Base-by-base conservation (phyloP, 2,888 invertebrate species). In the Papilio elwesi region DNA sequence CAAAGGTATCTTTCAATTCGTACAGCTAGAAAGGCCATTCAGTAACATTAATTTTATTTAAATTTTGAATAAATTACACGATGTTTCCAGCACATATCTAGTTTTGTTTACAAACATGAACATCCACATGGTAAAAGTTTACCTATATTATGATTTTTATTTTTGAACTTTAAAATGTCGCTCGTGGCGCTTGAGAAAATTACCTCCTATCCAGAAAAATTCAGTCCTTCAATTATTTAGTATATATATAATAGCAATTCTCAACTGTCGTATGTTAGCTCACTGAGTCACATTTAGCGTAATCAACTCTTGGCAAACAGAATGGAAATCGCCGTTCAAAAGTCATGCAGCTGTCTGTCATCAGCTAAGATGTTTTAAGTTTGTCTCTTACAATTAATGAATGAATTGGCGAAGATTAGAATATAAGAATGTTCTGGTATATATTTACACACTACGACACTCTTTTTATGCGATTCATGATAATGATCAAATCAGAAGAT, bases 131-230 rank as follows among this genome's bases (percentile, higher is more conserved):
- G 59, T 68, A 68, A 67, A 64, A 68, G 62, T 57, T 63, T 16
- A 68, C 36, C 38, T 73, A 73, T 70, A 64, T 68, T 67, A 74
- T 38, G 59, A 64, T 49, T 26, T 26, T 26, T 26, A 26, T 26
- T 26, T 26, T 26, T 26, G 26, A 26, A 2, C 26, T 26, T 26
- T 51, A 6, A 11, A 52, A 52, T 16, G 16, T 10, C 16, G 5
- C 10, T n/a, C 13, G 15, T n/a, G 12, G 16, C 16, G 53, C 53
- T 53, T 10, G 53, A 16, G 15, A 52, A 15, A 15, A 26, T 26
- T 26, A 26, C 26, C 26, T 11, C 13, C 0, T 36, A 57, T 36
- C 6, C 26, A 13, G 6, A 10, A 48, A 48, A 10, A 13, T 13
- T 11, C 12, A 13, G 5, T 26, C 26, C 26, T 4, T 12, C 12